Conservation (phyloP, 2,888 invertebrate genomes). For the Erannis defoliaria region DNA sequence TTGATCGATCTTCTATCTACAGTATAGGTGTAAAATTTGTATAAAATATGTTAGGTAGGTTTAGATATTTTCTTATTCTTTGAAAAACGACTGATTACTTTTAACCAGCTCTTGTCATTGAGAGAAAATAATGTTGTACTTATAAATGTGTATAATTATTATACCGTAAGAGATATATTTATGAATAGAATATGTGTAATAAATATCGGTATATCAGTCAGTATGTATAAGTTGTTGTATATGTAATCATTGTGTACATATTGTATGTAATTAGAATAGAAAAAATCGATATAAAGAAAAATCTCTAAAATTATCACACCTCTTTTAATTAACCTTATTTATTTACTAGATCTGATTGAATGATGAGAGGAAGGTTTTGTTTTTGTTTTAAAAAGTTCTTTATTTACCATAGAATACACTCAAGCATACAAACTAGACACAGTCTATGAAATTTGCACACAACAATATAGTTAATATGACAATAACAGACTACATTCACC, state of each 20-base stretch:
- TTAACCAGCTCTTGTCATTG: conserved; percentile 56
- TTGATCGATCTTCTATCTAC: conserved; percentile 41
- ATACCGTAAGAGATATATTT: conserved; percentile 68
- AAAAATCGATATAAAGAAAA: conserved; percentile 65
- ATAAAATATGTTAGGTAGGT: conserved; percentile 46
- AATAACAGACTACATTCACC: too few relatives aligned
- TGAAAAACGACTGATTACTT: conserved; percentile 76
- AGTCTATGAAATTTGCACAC: too few relatives aligned
- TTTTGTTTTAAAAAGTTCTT: too few relatives aligned
- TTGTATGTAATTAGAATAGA: conserved; percentile 64
- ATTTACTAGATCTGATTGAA: not conserved
- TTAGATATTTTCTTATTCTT: conserved; percentile 37
- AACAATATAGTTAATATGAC: too few relatives aligned
- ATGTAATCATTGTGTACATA: conserved; percentile 66
- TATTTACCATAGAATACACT: too few relatives aligned
- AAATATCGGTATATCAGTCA: conserved; percentile 18
- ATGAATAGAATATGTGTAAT: conserved; percentile 55
- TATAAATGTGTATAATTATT: conserved; percentile 58
- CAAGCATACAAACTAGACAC: too few relatives aligned
- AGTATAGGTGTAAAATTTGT: conserved; percentile 39
- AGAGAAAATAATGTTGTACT: conserved; percentile 52
- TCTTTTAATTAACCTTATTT: conserved; percentile 26
- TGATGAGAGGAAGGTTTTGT: too few relatives aligned
- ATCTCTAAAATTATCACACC: conserved; percentile 45
- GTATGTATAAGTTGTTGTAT: conserved; percentile 51